Evolutionary conservation across 2,113 vertebrate species (phyloP).

Genomic region (Callionymus lyra): DNA sequence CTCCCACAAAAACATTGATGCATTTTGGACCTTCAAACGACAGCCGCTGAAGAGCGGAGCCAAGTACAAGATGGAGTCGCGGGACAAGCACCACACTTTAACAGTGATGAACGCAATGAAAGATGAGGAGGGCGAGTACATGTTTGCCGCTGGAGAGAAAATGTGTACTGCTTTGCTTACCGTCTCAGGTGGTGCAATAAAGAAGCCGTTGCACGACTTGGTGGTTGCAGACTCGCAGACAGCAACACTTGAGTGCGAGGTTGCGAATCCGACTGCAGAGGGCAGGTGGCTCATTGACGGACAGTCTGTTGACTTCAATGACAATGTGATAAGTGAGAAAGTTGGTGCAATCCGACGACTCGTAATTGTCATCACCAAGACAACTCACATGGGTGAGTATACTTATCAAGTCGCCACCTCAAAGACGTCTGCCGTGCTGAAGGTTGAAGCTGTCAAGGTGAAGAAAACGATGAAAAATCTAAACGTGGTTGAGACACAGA

Average conservation of each 20-base stretch:
- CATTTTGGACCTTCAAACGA: slow-evolving; percentile 84
- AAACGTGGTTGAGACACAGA: slow-evolving; percentile 89
- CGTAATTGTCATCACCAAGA: slow-evolving; percentile 72
- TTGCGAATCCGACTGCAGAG: slow-evolving; percentile 82
- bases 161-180: slow-evolving; percentile 79
- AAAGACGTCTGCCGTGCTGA: slow-evolving; percentile 83
- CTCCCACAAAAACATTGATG: slow-evolving; percentile 86
- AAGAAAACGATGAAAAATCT: slow-evolving; percentile 94
- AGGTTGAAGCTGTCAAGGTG: slow-evolving; percentile 94
- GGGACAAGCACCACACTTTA: slow-evolving; percentile 76
- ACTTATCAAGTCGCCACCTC: slow-evolving; percentile 90
- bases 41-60: slow-evolving; percentile 74
- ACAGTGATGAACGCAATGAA: slow-evolving; percentile 90
- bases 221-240: slow-evolving; percentile 88
- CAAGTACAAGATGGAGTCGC: slow-evolving; percentile 86
- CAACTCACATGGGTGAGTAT: slow-evolving; percentile 86
- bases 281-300: slow-evolving; percentile 87
- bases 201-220: slow-evolving; percentile 81
- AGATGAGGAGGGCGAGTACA: slow-evolving; percentile 92
- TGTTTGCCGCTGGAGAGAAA: slow-evolving; percentile 88
- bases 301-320: slow-evolving; percentile 65
- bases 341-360: slow-evolving; percentile 75
- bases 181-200: slow-evolving; percentile 92
- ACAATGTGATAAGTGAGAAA: slow-evolving; percentile 72
- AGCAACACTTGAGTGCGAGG: slow-evolving; percentile 84